Evolutionary conservation across 2,113 vertebrate genomes (phyloP).

Genomic region (Chinchilla lanigera): DNA sequence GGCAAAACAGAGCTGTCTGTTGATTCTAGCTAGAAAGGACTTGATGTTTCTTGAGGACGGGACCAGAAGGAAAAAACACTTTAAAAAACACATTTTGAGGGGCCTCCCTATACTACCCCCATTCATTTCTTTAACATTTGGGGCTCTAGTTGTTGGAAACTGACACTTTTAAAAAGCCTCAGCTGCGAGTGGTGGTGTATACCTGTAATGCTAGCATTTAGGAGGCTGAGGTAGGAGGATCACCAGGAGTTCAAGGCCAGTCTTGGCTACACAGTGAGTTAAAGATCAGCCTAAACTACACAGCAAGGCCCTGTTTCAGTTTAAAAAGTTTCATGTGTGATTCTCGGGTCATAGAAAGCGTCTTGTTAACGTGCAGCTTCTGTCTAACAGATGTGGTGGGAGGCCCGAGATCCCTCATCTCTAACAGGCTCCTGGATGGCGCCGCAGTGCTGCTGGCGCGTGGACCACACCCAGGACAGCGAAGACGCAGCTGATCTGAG

Average conservation of each 20-base stretch:
- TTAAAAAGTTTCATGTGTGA: neutral
- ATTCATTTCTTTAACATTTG: neutral
- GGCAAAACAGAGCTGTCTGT: neutral
- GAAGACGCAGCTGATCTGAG: neutral
- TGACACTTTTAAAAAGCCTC: neutral
- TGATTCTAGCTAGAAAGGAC: slow-evolving; percentile 28
- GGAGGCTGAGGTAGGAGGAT: neutral
- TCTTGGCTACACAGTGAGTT: neutral
- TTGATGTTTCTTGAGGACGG: slow-evolving; percentile 39
- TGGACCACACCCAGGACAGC: neutral
- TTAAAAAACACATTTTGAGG: neutral
- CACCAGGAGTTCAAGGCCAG: neutral
- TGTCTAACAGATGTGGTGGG: neutral
- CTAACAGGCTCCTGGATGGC: neutral
- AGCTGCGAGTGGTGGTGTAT: neutral
- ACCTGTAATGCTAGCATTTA: neutral
- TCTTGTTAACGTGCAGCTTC: neutral
- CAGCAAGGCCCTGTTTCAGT: neutral
- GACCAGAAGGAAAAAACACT: neutral
- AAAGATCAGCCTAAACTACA: neutral
- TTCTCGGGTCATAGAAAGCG: neutral
- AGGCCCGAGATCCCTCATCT: neutral
- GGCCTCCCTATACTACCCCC: neutral
- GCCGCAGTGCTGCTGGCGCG: neutral
- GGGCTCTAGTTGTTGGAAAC: neutral